Evolutionary conservation across 2,888 invertebrate genomes (phyloP), one percentile per base, ranked within the genome.

Genomic region (Agrypnus murinus): DNA sequence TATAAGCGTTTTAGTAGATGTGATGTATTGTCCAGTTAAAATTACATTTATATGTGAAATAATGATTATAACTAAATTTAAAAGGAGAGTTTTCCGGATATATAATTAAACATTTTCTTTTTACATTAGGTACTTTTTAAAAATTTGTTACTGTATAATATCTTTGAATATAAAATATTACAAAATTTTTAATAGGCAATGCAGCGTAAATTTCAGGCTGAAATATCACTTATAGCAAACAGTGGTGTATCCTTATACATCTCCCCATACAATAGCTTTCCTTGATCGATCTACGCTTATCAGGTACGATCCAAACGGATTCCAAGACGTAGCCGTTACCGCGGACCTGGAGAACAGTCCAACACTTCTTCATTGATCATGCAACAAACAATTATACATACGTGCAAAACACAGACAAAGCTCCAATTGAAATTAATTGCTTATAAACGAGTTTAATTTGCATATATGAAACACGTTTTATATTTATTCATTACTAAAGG

Each of bases 261-360:
- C 93, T 45, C 92, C 91, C 95, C 96, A 97, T 72, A 96, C 88
- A 73, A 94, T 88, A 65, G 93, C 93, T 77, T 92, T 92, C 86
- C 93, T 95, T 78, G 92, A 90, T 77, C 93, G 91, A 85, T 96
- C 96, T 76, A 95, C 95, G 45, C 94, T 93, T 60, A 94, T 93
- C 65, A 97, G 86, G 69, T 91, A 90, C 53, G 91, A 91, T 46
- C 93, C 94, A 82, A 92, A 93, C 5, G 95, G 94, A 84, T 95
- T 94, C 96, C 96, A 97, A 48, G 94, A 91, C 43, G 96, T 95
- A 43, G 96, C 95, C 71, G 94, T 93, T 70, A 96, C 95, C 45
- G 95, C 92, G 65, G 92, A 89, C 86, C 95, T 95, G 90, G 80
- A 86, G 85, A 88, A 84, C 77, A 84, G 77, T 79, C 82, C 82